Conservation (phyloP, 2,113 vertebrate genomes). For the Notarius lentiginosus region DNA sequence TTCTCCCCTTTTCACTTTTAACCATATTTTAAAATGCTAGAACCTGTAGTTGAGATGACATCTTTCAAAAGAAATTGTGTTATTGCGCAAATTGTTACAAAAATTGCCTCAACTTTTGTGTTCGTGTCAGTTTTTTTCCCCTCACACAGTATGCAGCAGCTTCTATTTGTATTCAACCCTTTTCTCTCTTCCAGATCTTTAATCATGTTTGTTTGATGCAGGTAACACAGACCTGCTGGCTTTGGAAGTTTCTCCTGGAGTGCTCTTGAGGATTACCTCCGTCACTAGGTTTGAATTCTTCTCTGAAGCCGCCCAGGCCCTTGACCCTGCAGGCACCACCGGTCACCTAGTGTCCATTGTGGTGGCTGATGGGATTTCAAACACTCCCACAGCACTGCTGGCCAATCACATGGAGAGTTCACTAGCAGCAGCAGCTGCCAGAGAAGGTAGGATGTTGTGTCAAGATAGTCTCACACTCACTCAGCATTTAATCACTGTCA, state of each 20-base stretch:
- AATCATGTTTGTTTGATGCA: slow-evolving; percentile 25
- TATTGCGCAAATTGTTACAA: neutral
- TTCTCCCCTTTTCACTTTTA: no score
- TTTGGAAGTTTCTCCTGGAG: slow-evolving; percentile 69
- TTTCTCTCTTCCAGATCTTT: neutral
- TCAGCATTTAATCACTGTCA: neutral
- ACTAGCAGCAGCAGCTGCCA: slow-evolving; percentile 65
- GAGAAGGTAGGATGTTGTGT: slow-evolving; percentile 63
- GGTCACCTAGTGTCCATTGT: slow-evolving; percentile 77
- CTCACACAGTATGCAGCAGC: neutral
- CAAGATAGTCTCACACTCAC: neutral
- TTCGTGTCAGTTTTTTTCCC: neutral
- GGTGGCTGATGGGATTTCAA: slow-evolving; percentile 68
- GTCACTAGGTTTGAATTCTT: slow-evolving; percentile 69
- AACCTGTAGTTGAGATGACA: neutral
- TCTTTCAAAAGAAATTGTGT: neutral
- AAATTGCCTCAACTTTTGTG: neutral
- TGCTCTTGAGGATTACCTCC: slow-evolving; percentile 71
- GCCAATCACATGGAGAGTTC: slow-evolving; percentile 77
- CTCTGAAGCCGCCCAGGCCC: slow-evolving; percentile 54
- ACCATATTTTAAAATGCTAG: neutral
- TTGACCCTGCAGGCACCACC: slow-evolving; percentile 67
- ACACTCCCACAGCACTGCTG: slow-evolving; percentile 73
- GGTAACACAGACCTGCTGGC: slow-evolving; percentile 68
- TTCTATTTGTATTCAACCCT: neutral